Base-by-base conservation (phyloP, 64 coral and sea anemone species). In the Stichodactyla mertensii region DNA sequence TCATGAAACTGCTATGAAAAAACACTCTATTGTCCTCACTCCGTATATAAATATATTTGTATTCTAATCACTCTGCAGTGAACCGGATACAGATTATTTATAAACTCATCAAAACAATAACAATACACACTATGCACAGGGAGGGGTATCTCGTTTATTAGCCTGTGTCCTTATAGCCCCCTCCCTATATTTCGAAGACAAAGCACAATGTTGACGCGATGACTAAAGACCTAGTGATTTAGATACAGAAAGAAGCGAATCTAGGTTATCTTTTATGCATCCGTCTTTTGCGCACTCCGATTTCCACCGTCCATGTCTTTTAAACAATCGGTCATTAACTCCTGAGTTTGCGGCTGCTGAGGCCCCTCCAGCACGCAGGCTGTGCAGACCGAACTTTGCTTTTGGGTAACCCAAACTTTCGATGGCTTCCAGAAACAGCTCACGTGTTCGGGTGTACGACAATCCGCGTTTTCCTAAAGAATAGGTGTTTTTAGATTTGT, bases 281-380 rank as follows among this genome's bases (percentile, higher is more conserved):
- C 52, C 60, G 58, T 91, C 56, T 59, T 87, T 92, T 4, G 85
- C 85, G 7, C 31, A 70, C 6, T 87, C 90, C 6, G 90, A 87
- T 87, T 92, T 92, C 85, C 60, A 87, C 15, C 61, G 77, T 11
- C 85, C 78, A 18, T 87, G 86, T 24, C 79, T 54, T 70, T 92
- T 87, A 55, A 87, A 87, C 57, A 91, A 87, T 19, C 89, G 54
- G 19, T 91, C 71, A 53, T 31, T 54, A 6, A 87, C 26, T 16
- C 55, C 27, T 53, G 89, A 84, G 81, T 87, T 91, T 27, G 89
- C 89, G 12, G 84, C 89, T 20, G 89, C 74, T 4, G 84, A 79
- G 24, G 77, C 89, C 1, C 89, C 84, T 64, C 84, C 84, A 23
- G 83, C 74, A 6, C 85, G n/a, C 52, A 91, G 27, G 36, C 85